Percentiles rank a stretch among this genome's conserved stretches.
Conservation (phyloP, 2,888 invertebrate genomes). For the Hoplodrina ambigua region DNA sequence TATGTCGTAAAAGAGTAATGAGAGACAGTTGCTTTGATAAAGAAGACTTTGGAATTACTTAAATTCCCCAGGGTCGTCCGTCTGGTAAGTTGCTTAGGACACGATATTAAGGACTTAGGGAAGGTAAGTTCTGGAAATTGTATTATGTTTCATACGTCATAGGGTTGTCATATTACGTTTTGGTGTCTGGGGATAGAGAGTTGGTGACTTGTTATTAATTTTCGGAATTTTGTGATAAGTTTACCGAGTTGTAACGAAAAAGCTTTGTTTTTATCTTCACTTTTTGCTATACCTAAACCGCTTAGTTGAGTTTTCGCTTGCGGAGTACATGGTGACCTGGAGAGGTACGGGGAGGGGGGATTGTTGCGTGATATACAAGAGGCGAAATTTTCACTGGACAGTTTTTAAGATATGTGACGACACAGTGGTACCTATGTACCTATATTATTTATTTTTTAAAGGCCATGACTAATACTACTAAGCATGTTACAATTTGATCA, state of each 20-base stretch:
- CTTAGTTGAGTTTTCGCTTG: too few species aligned
- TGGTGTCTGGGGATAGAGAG: background rate
- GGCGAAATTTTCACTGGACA: too few species aligned
- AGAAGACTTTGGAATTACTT: conserved; percentile 33
- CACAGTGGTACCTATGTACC: too few species aligned
- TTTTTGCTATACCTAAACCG: too few species aligned
- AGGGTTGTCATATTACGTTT: conserved; percentile 27
- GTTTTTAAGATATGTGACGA: too few species aligned
- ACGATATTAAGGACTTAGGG: conserved; percentile 29
- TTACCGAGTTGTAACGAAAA: background rate
- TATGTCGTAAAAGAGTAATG: conserved; percentile 43
- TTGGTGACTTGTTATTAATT: too few species aligned
- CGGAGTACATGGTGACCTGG: too few species aligned
- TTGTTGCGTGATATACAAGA: too few species aligned
- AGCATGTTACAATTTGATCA: background rate
- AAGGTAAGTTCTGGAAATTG: conserved; percentile 33
- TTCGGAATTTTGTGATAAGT: background rate
- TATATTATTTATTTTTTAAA: too few species aligned
- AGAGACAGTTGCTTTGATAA: conserved; percentile 41
- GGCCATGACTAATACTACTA: too few species aligned
- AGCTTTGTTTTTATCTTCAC: too few species aligned
- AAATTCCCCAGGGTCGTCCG: conserved; percentile 18
- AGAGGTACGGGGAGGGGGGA: too few species aligned
- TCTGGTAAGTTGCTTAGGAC: conserved; percentile 45
- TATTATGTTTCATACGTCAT: conserved; percentile 5